A percentile compares a stretch with the other conserved stretches of the same genome.
These are phyloP conservation scores for Panagrolaimus sp. DNA, from an alignment of 1,140 invertebrate genomes.

Conservation along the genomic window DNA sequence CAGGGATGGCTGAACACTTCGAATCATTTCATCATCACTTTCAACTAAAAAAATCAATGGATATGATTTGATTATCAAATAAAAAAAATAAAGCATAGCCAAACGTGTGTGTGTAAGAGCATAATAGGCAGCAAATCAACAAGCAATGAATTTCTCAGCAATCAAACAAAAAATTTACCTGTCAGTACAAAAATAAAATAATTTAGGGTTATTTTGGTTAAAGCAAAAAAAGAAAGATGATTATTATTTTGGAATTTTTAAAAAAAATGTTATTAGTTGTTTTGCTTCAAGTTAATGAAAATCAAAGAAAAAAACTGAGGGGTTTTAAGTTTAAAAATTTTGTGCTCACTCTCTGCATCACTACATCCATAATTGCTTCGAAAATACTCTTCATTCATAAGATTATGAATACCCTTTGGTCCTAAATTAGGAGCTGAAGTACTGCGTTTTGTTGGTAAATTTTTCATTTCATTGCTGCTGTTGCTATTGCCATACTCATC, in stretches of 20 bases:
- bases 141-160: too few relatives aligned
- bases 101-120: constrained; percentile 11
- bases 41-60: constrained; percentile 36
- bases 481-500: constrained; percentile 5
- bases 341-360: constrained; percentile 20
- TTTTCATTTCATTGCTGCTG: not conserved
- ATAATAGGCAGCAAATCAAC: not conserved
- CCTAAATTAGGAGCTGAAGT: constrained; percentile 77
- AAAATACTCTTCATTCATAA: constrained; percentile 31
- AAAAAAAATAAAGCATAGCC: constrained; percentile 10
- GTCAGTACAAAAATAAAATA: too few relatives aligned
- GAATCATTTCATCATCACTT: constrained; percentile 53
- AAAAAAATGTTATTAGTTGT: too few relatives aligned
- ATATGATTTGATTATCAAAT: not conserved
- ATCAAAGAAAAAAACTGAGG: not conserved
- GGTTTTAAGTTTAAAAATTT: constrained; percentile 14
- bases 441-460: constrained; percentile 65
- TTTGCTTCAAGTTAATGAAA: not conserved
- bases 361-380: constrained; percentile 14
- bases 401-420: constrained; percentile 21
- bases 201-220: too few relatives aligned
- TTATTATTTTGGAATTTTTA: too few relatives aligned
- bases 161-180: too few relatives aligned
- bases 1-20: constrained; percentile 24
- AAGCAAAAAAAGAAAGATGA: too few relatives aligned